Conservation (phyloP, 1,140 invertebrate species). For the Lordiphosa collinella region DNA sequence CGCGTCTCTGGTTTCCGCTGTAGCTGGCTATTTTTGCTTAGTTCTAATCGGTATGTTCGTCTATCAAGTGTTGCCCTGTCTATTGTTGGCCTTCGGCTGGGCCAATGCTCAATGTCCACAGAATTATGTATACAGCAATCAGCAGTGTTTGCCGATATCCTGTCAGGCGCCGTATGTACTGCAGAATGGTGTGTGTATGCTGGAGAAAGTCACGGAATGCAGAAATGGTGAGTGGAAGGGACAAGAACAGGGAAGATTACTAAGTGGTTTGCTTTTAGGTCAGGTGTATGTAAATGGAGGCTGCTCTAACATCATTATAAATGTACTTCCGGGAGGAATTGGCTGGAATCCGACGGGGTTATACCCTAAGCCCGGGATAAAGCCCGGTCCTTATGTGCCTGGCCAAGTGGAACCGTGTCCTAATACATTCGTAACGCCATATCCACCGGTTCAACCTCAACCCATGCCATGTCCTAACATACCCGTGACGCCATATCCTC, state of each 20-base stretch:
- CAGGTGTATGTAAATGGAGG: slow-evolving; percentile 12
- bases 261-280: slow-evolving; percentile 5
- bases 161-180: slow-evolving; percentile 17
- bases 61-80: slow-evolving; percentile 33
- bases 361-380: no score
- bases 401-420: no score
- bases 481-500: slow-evolving; percentile 6
- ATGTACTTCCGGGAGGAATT: neutral
- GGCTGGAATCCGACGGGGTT: neutral
- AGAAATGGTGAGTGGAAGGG: slow-evolving; percentile 8
- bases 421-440: slow-evolving; percentile 4
- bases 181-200: slow-evolving; percentile 29
- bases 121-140: neutral
- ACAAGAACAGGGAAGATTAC: neutral
- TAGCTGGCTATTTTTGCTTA: slow-evolving; percentile 14
- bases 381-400: no score
- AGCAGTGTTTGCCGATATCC: neutral
- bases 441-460: slow-evolving; percentile 1
- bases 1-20: neutral
- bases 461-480: neutral
- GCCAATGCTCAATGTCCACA: slow-evolving; percentile 6
- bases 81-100: slow-evolving; percentile 21
- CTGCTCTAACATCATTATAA: slow-evolving; percentile 14
- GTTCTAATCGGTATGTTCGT: slow-evolving; percentile 49
- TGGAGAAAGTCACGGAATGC: neutral